Base-by-base conservation (phyloP, 2,797 vertebrate species). In the Tangara arthus region DNA sequence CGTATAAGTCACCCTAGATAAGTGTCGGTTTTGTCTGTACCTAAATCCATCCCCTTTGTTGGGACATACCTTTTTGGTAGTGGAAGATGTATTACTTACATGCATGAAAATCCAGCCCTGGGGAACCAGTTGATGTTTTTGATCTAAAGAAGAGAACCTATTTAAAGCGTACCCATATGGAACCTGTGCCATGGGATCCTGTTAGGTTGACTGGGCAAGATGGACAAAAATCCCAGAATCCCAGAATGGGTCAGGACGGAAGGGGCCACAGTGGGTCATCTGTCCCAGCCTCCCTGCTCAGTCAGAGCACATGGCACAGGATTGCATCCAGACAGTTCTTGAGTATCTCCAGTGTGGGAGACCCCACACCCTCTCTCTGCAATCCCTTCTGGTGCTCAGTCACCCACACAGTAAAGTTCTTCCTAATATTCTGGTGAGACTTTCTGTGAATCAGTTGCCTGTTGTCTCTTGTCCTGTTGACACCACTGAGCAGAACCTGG, bases 361-460 rank as follows among this genome's bases (percentile, higher is more conserved):
- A 44, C 11, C 55, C 32, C 6, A 44, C 23, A 21, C 9, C 35
- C 27, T 44, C 28, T n/a, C 23, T 49, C 3, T 6, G 27, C 23
- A 44, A 4, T 55, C 23, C 61, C 23, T 30, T 82, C 42, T 32
- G 17, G 13, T 76, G 41, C 19, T 20, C 19, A 7, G 13, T 49
- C 41, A 68, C 16, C 24, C 0, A 0, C 49, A 21, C 42, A 63
- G 16, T n/a, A 42, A 69, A 24, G 7, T 69, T 55, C 6, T 61
- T 68, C 47, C 11, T 69, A 3, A 21, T 50, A 28, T 37, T 49
- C 23, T 37, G 32, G 16, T 76, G 23, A n/a, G 37, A 30, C 27
- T 69, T 55, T 9, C 32, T 37, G 32, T n/a, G 13, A 22, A 61
- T 68, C 27, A 12, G 11, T 75, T 61, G 16, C 35, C 14, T 32